Percentiles rank a stretch among this genome's conserved stretches.
Conservation (phyloP, 2,797 vertebrate species). For the Scleropages formosus region DNA sequence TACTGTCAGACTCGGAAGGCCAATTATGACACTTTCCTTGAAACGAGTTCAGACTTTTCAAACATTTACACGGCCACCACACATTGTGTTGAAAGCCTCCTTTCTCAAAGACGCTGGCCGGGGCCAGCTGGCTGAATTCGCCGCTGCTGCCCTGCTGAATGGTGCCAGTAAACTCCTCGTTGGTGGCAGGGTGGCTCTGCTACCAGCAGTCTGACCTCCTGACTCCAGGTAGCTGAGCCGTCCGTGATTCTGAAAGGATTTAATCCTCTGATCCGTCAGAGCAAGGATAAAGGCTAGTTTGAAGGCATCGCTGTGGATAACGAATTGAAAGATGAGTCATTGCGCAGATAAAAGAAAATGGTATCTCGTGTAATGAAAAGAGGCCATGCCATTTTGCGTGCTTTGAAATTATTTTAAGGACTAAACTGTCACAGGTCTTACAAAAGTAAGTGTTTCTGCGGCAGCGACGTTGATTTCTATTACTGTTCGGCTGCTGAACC, state of each 20-base stretch:
- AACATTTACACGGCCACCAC: neutral
- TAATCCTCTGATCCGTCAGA: constrained; percentile 12
- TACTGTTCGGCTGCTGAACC: no score
- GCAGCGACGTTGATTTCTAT: no score
- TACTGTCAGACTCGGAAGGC: neutral
- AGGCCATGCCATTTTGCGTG: neutral
- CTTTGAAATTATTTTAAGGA: neutral
- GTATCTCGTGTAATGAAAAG: neutral
- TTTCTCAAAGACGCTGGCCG: constrained; percentile 11
- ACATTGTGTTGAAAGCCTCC: constrained; percentile 8
- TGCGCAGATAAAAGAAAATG: constrained; percentile 4
- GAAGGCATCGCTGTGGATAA: constrained; percentile 1
- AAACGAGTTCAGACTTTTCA: constrained; percentile 4
- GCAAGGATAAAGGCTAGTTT: neutral
- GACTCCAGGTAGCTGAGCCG: constrained; percentile 2
- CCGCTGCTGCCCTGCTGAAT: neutral
- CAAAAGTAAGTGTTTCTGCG: neutral
- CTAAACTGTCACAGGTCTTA: neutral
- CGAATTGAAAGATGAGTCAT: constrained; percentile 19
- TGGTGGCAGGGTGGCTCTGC: neutral
- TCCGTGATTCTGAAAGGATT: neutral
- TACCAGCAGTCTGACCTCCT: constrained; percentile 16
- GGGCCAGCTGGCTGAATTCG: constrained; percentile 5
- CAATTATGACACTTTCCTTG: neutral
- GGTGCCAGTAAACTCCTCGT: neutral